Conservation (phyloP, 2,888 invertebrate species). For the Mythimna albipuncta region DNA sequence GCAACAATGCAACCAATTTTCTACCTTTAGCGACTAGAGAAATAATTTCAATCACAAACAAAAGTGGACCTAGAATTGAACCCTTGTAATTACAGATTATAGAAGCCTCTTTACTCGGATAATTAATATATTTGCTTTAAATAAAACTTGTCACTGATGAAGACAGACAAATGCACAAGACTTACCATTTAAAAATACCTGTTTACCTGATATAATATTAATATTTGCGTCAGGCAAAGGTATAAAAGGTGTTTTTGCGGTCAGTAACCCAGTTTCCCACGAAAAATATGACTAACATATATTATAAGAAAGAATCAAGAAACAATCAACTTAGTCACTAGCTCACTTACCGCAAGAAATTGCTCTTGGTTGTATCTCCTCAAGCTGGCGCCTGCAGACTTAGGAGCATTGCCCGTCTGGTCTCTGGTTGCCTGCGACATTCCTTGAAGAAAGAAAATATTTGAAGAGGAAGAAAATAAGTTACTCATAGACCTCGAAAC, state of each 20-base stretch:
- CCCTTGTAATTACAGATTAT: neutral
- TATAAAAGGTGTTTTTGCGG: conserved; percentile 3
- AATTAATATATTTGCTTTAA: conserved; percentile 9
- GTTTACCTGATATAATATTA: neutral
- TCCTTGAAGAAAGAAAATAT: conserved; percentile 80
- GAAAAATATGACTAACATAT: neutral
- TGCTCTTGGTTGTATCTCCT: conserved; percentile 95
- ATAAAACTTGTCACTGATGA: neutral
- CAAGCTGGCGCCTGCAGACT: conserved; percentile 95
- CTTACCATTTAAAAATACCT: neutral
- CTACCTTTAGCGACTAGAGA: neutral
- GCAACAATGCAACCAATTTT: neutral
- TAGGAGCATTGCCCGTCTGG: conserved; percentile 91
- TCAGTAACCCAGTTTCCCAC: neutral
- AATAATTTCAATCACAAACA: neutral
- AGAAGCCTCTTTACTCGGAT: neutral
- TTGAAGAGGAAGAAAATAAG: neutral
- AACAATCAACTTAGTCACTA: neutral
- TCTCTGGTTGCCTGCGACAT: conserved; percentile 94
- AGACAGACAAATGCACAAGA: neutral
- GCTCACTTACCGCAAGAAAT: conserved; percentile 91
- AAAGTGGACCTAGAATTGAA: conserved; percentile 4
- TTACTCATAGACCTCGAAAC: neutral
- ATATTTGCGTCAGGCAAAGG: neutral
- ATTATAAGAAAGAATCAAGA: neutral